Base-by-base conservation (phyloP, 2,113 vertebrate genomes). In the Pachycephala philippinensis region DNA sequence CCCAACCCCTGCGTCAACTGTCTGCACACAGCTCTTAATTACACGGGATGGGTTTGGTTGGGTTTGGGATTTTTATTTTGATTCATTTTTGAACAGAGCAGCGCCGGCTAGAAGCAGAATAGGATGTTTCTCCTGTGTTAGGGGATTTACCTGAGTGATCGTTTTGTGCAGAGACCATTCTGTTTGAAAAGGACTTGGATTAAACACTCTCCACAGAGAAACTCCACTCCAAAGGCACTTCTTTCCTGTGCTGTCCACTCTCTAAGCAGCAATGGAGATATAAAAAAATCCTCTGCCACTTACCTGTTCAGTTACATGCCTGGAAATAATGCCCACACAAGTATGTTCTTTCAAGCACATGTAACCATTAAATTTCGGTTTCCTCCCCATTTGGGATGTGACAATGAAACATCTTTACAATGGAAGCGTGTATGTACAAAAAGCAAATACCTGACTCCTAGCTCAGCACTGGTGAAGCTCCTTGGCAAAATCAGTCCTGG, bases 31-130 rank as follows among this genome's bases (percentile, higher is more conserved):
- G 52, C 26, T 40, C 49, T 23, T 13, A 2, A 2, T 11, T 9
- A 7, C 4, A 7, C 0, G 5, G 39, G 13, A 1, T 30, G 59
- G 2, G 0, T 9, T n/a, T 20, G 26, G 7, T 27, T 33, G 37
- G 20, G 3, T 9, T 47, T 9, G 33, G 39, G 4, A 2, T 11
- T 31, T 40, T 20, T 7, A 11, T 18, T 35, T 22, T 26, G 17
- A 7, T n/a, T 60, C 23, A 4, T 54, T 82, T 82, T 76, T 13
- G 13, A 75, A 45, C 0, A 1, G 70, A 66, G 35, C 50, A 75
- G 26, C 27, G 16, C 1, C 0, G 1, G n/a, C 42, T 57, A 65
- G 60, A 40, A 44, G 11, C 6, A 3, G 39, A 50, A 47, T 39
- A 39, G 33, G 61, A 37, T 30, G 37, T 31, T 79, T 63, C 23